Evolutionary conservation across 2,888 invertebrate species (phyloP), one percentile per base, ranked within the genome.

Genomic region (Cepaea hortensis): DNA sequence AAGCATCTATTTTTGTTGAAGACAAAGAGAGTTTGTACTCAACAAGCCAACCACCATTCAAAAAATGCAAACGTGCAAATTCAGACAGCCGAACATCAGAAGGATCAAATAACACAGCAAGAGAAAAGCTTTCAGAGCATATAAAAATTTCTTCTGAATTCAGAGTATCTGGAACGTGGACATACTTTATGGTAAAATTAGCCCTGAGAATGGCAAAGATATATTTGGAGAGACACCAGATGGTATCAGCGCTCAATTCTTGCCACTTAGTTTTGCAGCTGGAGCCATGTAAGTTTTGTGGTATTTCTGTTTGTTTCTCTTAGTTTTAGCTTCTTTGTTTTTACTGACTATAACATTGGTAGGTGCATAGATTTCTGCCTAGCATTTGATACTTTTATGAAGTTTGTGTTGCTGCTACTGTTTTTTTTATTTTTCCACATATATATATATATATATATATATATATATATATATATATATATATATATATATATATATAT

Each of bases 241-340:
- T 76, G 61, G 15, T 77, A 20, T 86, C 86, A 1, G 86, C 70
- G 9, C 73, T 68, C 3, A 86, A 86, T 82, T 70, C 48, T n/a
- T 86, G 82, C 81, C 55, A 68, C 11, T 6, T 86, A n/a, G 35
- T 86, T 62, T 65, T 76, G 20, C 82, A 86, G 65, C 18, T 86
- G 46, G 82, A 81, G 20, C 75, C 82, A n/a, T 73, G 86, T 86
- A 85, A 85, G 81, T 73, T 23, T 75, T 15, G 23, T 35, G 35
- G 35, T 35, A 35, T 35, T 35, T 35, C 35, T 35, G 1, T 35
- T 35, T 35, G 35, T 35, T 35, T 35, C 35, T 35, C 35, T 35
- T 35, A 35, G 35, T 35, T 35, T 35, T 35, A 35, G 35, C 35
- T 35, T 35, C 35, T 35, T 35, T 35, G 35, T 35, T 35, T 35